These are phyloP conservation scores for Garra rufa DNA, from an alignment of 2,113 vertebrate genomes.

Conservation along the genomic window DNA sequence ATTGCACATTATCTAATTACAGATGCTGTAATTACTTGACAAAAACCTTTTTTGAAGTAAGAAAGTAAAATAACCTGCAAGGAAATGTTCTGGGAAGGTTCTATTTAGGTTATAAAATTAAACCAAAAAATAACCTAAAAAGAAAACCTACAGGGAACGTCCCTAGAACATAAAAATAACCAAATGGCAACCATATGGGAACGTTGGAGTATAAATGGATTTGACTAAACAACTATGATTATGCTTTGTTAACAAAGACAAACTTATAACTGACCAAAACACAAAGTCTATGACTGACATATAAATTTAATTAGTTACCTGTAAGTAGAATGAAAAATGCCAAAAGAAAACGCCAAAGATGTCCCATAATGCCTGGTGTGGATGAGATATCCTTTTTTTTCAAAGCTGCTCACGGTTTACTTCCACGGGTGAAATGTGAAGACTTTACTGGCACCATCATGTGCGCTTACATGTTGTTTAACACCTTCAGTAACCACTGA, in stretches of 20 bases:
- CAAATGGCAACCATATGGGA: too few species aligned
- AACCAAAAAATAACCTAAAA: too few species aligned
- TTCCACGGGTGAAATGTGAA: background rate
- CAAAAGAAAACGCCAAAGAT: slow-evolving; percentile 27
- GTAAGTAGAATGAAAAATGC: slow-evolving; percentile 60
- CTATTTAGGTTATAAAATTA: too few species aligned
- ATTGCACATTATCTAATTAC: background rate
- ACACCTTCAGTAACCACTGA: slow-evolving; percentile 71
- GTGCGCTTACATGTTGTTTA: slow-evolving; percentile 65
- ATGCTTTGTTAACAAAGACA: background rate
- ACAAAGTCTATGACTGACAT: background rate
- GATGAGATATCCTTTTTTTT: background rate
- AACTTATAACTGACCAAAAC: background rate
- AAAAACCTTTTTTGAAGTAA: too few species aligned
- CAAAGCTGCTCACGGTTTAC: background rate
- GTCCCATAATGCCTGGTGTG: slow-evolving; percentile 60
- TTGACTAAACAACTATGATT: background rate
- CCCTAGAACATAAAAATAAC: too few species aligned
- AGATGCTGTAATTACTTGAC: too few species aligned
- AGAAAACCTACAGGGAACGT: too few species aligned
- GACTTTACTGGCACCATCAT: background rate
- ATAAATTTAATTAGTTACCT: slow-evolving; percentile 66
- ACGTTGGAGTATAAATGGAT: too few species aligned
- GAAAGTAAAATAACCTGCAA: too few species aligned
- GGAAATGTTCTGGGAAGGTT: too few species aligned